Evolutionary conservation across 1,140 invertebrate genomes (phyloP).

Genomic region (Euborellia annulipes): DNA sequence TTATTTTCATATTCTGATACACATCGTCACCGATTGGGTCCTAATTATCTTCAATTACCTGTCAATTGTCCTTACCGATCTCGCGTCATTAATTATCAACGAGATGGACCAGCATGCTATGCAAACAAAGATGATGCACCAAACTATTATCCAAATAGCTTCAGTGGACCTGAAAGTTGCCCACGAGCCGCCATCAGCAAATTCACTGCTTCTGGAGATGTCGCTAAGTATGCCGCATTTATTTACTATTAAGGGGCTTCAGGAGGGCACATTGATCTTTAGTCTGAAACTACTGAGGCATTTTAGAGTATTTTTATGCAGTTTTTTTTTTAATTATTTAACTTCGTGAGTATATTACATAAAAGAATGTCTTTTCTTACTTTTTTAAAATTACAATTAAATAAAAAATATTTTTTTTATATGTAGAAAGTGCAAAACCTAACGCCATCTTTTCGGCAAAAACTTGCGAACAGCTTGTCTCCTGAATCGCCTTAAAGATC

Average conservation of each 20-base stretch:
- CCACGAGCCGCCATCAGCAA: conserved; percentile 28
- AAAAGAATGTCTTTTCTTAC: background rate
- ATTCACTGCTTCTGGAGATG: conserved; percentile 31
- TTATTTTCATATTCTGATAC: conserved; percentile 91
- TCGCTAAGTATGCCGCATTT: conserved; percentile 19
- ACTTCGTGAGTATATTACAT: too few species aligned
- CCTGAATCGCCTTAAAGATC: background rate
- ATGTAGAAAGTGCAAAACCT: background rate
- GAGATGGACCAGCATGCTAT: conserved; percentile 59
- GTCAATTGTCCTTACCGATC: conserved; percentile 80
- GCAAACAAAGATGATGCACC: conserved; percentile 62
- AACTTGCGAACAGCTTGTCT: background rate
- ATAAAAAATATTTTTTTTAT: background rate
- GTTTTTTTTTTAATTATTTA: background rate
- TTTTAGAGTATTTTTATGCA: background rate
- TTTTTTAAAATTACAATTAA: background rate
- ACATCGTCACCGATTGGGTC: conserved; percentile 80
- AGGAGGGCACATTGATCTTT: background rate
- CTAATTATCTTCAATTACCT: conserved; percentile 83
- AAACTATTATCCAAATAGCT: conserved; percentile 94
- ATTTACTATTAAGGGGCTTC: background rate
- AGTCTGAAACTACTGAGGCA: background rate
- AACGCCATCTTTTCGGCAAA: background rate
- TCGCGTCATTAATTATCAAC: conserved; percentile 56
- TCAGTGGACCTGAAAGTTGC: conserved; percentile 54